phyloP scores from a whole-genome alignment of 2,797 vertebrate species.

The Acanthiza pusilla region DNA sequence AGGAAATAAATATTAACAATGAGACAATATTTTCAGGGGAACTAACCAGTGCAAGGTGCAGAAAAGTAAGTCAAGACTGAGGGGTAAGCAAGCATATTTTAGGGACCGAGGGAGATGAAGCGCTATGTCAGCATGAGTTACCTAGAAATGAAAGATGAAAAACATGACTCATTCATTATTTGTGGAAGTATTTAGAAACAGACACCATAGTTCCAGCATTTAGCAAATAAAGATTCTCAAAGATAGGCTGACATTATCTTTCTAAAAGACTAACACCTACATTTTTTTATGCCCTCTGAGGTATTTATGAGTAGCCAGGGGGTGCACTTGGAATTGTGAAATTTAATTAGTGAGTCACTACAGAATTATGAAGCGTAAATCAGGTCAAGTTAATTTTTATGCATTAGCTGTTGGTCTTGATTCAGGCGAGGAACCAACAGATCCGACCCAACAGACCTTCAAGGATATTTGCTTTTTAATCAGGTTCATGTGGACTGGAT shows the following conservation, averaged over 20 bases:
- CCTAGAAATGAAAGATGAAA: slow-evolving; percentile 23
- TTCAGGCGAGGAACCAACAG: neutral
- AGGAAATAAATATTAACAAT: neutral
- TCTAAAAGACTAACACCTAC: slow-evolving; percentile 46
- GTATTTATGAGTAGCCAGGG: slow-evolving; percentile 57
- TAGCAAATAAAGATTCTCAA: slow-evolving; percentile 43
- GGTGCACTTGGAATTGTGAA: slow-evolving; percentile 52
- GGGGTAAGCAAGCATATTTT: neutral
- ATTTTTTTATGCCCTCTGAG: slow-evolving; percentile 22
- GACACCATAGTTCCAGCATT: neutral
- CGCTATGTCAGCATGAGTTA: neutral
- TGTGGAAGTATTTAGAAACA: slow-evolving; percentile 51
- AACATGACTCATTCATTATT: slow-evolving; percentile 39
- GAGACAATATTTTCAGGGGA: neutral
- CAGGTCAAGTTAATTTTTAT: slow-evolving; percentile 42
- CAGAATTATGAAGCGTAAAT: slow-evolving; percentile 28
- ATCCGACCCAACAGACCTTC: neutral
- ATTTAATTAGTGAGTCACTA: slow-evolving; percentile 62
- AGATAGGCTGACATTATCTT: slow-evolving; percentile 24
- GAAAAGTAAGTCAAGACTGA: neutral
- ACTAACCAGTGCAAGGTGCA: neutral
- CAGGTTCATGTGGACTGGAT: neutral
- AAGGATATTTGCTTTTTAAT: slow-evolving; percentile 2
- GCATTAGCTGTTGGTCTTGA: slow-evolving; percentile 21
- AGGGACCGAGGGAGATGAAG: neutral